Conservation (phyloP, 1,140 invertebrate genomes). For the Papilio machaon region DNA sequence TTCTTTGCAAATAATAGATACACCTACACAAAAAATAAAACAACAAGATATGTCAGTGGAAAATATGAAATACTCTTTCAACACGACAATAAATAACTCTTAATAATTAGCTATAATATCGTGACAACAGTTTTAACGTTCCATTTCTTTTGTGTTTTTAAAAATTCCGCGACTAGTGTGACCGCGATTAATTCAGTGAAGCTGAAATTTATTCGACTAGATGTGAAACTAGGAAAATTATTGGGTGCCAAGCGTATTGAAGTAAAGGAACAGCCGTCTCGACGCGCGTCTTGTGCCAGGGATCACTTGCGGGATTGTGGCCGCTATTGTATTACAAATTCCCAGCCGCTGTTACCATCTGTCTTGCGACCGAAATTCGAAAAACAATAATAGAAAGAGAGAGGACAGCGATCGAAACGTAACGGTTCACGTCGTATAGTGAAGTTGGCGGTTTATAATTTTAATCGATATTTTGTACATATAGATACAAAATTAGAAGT, state of each 20-base stretch:
- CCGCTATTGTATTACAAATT: conserved; percentile 73
- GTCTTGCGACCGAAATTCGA: conserved; percentile 69
- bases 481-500: neutral
- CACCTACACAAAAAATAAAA: neutral
- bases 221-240: conserved; percentile 66
- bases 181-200: conserved; percentile 47
- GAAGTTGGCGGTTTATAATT: conserved; percentile 7
- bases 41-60: neutral
- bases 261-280: conserved; percentile 68
- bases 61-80: conserved; percentile 13
- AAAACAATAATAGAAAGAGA: conserved; percentile 62
- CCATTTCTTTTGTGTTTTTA: conserved; percentile 21
- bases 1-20: conserved; percentile 8
- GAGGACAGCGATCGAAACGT: conserved; percentile 49
- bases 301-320: conserved; percentile 59
- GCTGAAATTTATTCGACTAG: conserved; percentile 69
- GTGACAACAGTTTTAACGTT: conserved; percentile 36
- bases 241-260: conserved; percentile 77
- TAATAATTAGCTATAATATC: conserved; percentile 12
- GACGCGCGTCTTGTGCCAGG: conserved; percentile 62
- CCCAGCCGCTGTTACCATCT: conserved; percentile 72
- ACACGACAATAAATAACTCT: neutral
- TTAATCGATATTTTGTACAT: neutral
- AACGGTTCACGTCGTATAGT: conserved; percentile 45
- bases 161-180: conserved; percentile 10